phyloP scores from a whole-genome alignment of 92 coral and sea anemone genomes.

The Muricea muricata region DNA sequence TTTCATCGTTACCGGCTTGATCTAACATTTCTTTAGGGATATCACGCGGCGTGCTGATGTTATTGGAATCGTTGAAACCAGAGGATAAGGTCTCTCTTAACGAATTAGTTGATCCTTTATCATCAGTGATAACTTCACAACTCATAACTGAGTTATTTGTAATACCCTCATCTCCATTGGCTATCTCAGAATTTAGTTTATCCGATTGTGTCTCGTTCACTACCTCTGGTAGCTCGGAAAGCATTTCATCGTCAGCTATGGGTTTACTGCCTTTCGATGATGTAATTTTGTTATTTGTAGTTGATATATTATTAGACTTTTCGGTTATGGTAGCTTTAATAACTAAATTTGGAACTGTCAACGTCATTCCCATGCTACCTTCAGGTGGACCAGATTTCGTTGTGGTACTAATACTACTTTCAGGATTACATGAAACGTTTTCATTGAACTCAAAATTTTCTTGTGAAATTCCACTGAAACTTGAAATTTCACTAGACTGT shows the following conservation, averaged over 20 bases:
- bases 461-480: not conserved
- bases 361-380: not conserved
- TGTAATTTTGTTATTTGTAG: not conserved
- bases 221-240: not conserved
- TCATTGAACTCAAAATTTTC: not conserved
- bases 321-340: not conserved
- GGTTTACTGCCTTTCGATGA: not conserved
- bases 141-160: not conserved
- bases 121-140: not conserved
- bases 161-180: not conserved
- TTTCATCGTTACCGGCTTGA: not conserved
- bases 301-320: not conserved
- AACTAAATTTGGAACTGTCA: not conserved
- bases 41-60: not conserved
- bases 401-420: not conserved
- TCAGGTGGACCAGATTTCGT: not conserved
- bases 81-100: not conserved
- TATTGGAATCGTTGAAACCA: not conserved
- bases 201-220: not conserved
- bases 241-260: not conserved
- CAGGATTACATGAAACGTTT: not conserved
- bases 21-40: not conserved
- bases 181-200: not conserved
- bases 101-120: not conserved
- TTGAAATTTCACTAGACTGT: not conserved